Evolutionary conservation across 2,888 invertebrate species (phyloP), one percentile per base, ranked within the genome.

Genomic region (Stomorhina lunata): DNA sequence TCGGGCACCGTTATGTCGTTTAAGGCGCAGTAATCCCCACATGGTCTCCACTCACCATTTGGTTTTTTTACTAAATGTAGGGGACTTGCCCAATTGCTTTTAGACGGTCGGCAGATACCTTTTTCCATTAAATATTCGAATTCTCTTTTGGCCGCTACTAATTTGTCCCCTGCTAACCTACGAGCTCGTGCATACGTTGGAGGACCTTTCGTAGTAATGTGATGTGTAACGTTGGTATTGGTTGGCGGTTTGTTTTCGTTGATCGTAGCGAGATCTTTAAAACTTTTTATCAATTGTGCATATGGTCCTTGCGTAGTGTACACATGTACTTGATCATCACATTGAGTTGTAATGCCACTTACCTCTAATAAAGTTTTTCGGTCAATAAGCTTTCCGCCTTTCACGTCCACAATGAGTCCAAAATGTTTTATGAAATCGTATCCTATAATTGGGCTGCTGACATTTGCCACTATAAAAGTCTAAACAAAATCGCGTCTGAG

Each of bases 401-500:
- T 75, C 1, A 75, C 9, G 34, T 63, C 78, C 6, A 83, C 66
- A 2, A 78, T 9, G 6, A 84, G 50, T 9, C 29, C 63, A n/a
- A 53, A 78, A 29, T 73, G 37, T 25, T 57, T 69, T 1, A 75
- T 50, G 7, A 80, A 81, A 48, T 81, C 76, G 2, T 20, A 57
- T 7, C 79, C 72, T 37, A 80, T 81, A 2, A 84, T 76, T 2
- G 81, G 27, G 10, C 50, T 29, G 7, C 22, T 73, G 12, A 84
- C 76, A 37, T 81, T 50, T 3, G 76, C 81, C 0, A 76, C 10
- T 1, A 81, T 0, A 59, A 84, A 84, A 4, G 66, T 80, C 73
- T 73, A 81, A 4, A 48, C 59, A 10, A 75, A 79, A 15, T 75
- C 7, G 2, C 61, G 61, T 7, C 61, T n/a, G 0, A 63, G 10